Evolutionary conservation across 1,140 invertebrate genomes (phyloP).

Genomic region (Bombus turneri): DNA sequence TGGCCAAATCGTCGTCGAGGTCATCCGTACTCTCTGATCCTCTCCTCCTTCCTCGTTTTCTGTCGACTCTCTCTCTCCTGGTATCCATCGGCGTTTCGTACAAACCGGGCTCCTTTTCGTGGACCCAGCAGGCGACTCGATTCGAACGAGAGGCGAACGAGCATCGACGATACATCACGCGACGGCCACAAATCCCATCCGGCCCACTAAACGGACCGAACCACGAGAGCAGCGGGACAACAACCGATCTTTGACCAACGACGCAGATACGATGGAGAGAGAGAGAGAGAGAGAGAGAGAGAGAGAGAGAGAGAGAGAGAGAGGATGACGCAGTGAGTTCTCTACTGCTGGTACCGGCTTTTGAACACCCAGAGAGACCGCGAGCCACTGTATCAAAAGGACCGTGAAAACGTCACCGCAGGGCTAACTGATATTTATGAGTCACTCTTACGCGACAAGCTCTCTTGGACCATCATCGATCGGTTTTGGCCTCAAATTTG

Average conservation of each 20-base stretch:
- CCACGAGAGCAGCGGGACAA: constrained; percentile 19
- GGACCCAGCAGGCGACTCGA: constrained; percentile 68
- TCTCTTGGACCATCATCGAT: neutral
- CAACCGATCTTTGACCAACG: constrained; percentile 21
- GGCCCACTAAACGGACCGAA: constrained; percentile 41
- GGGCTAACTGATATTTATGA: constrained; percentile 66
- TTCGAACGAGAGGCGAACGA: constrained; percentile 54
- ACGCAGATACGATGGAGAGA: constrained; percentile 5
- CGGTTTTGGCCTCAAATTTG: constrained; percentile 1
- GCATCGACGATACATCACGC: constrained; percentile 71
- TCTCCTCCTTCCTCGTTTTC: constrained; percentile 2
- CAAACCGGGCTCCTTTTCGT: constrained; percentile 60
- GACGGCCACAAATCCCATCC: constrained; percentile 69
- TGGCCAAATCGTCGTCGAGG: constrained; percentile 55
- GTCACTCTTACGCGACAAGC: constrained; percentile 53
- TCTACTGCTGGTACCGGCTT: constrained; percentile 20
- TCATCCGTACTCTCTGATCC: constrained; percentile 1
- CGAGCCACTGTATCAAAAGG: constrained; percentile 51
- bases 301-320: constrained; percentile 7
- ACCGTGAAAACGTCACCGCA: constrained; percentile 58
- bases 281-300: constrained; percentile 1
- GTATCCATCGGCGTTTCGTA: constrained; percentile 40
- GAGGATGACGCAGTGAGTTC: constrained; percentile 31
- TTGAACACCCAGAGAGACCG: constrained; percentile 53
- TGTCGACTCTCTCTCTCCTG: neutral